Conservation (phyloP, 2,888 invertebrate genomes). For the Erebia ligea region DNA sequence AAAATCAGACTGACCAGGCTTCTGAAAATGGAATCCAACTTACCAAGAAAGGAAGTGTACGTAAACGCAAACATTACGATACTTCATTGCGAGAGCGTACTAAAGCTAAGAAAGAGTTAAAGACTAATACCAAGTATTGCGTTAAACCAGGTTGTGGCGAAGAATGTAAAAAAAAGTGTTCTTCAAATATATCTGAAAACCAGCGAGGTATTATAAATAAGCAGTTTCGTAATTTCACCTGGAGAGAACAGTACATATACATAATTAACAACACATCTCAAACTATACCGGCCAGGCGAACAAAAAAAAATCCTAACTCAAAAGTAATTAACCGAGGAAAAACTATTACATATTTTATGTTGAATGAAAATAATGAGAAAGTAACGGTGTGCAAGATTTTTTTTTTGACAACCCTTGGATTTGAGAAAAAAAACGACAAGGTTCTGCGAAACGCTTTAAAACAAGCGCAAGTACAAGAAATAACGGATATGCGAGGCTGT, state of each 20-base stretch:
- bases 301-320: too few relatives aligned
- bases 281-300: too few relatives aligned
- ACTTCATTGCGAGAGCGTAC: constrained; percentile 4
- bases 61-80: constrained; percentile 4
- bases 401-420: constrained; percentile 2
- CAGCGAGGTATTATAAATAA: constrained; percentile 2
- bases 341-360: constrained; percentile 4
- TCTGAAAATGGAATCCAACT: constrained; percentile 8
- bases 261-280: too few relatives aligned
- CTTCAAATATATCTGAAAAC: too few relatives aligned
- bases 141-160: constrained; percentile 4
- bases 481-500: too few relatives aligned
- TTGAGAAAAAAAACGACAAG: constrained; percentile 4
- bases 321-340: too few relatives aligned
- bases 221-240: too few relatives aligned
- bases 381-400: constrained; percentile 2
- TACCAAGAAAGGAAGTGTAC: constrained; percentile 4
- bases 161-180: constrained; percentile 4
- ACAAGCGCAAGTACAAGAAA: too few relatives aligned
- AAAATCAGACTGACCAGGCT: constrained; percentile 5
- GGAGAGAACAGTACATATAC: too few relatives aligned
- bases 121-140: constrained; percentile 2
- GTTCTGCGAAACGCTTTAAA: constrained; percentile 4
- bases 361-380: constrained; percentile 4
- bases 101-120: constrained; percentile 2